Conservation (phyloP, 2,113 vertebrate species). For the Cyanistes caeruleus region DNA sequence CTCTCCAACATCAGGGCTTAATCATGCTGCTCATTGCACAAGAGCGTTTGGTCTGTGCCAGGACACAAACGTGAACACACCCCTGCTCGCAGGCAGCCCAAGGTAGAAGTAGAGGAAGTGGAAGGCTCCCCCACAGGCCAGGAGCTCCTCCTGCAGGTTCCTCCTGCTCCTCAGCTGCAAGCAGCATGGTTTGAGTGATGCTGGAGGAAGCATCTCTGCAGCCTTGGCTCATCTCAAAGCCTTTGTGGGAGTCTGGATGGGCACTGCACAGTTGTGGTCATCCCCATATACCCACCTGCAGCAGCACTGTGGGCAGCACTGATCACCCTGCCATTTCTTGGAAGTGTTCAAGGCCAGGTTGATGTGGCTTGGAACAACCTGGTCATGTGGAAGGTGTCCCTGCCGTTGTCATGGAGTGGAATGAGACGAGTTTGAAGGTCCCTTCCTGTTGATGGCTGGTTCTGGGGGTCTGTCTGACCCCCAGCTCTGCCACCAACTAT, state of each 20-base stretch:
- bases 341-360: background rate
- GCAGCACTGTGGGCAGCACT: background rate
- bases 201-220: background rate
- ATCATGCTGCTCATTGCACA: background rate
- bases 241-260: background rate
- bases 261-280: background rate
- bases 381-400: background rate
- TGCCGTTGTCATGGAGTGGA: background rate
- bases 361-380: background rate
- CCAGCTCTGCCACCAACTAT: too few relatives aligned
- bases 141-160: background rate
- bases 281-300: background rate
- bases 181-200: too few relatives aligned
- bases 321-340: background rate
- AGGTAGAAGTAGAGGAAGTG: background rate
- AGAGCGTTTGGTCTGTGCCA: background rate
- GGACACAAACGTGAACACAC: background rate
- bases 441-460: background rate
- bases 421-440: background rate
- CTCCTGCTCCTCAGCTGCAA: background rate
- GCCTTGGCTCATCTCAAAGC: background rate
- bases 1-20: background rate
- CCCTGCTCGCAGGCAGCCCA: background rate
- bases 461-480: too few relatives aligned
- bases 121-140: fast-evolving